These are phyloP conservation scores for Eupithecia centaureata DNA, from an alignment of 2,888 invertebrate species.

Conservation along the genomic window DNA sequence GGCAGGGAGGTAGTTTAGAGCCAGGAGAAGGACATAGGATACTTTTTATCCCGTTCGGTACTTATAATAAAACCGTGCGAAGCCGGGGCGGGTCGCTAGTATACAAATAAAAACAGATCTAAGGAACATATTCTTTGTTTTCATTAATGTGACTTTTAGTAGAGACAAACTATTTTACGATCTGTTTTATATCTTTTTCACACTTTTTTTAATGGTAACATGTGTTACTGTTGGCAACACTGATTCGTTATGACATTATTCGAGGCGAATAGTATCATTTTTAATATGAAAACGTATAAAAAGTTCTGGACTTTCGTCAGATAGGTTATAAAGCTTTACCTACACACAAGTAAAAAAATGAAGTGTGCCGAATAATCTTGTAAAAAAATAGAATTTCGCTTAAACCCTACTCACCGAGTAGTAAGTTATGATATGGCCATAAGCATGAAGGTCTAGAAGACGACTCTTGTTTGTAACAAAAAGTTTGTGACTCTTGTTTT, in stretches of 20 bases:
- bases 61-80: no score
- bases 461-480: no score
- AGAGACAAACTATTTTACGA: slow-evolving; percentile 73
- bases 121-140: slow-evolving; percentile 51
- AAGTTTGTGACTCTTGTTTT: no score
- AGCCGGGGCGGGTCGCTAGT: no score
- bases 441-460: no score
- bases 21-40: no score
- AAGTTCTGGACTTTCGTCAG: slow-evolving; percentile 58
- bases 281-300: slow-evolving; percentile 54
- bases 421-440: no score
- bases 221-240: slow-evolving; percentile 63
- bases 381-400: no score
- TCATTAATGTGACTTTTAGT: slow-evolving; percentile 71
- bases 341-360: slow-evolving; percentile 1
- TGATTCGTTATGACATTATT: slow-evolving; percentile 75
- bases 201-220: slow-evolving; percentile 68
- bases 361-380: no score
- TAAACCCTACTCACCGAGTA: no score
- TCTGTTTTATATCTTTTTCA: slow-evolving; percentile 73
- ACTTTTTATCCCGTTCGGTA: no score
- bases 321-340: slow-evolving; percentile 24
- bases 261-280: slow-evolving; percentile 73
- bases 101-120: slow-evolving; percentile 47
- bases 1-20: no score